A percentile compares a stretch with the other conserved stretches of the same genome.
phyloP scores from a whole-genome alignment of 2,888 invertebrate species.

The Euclidia mi region DNA sequence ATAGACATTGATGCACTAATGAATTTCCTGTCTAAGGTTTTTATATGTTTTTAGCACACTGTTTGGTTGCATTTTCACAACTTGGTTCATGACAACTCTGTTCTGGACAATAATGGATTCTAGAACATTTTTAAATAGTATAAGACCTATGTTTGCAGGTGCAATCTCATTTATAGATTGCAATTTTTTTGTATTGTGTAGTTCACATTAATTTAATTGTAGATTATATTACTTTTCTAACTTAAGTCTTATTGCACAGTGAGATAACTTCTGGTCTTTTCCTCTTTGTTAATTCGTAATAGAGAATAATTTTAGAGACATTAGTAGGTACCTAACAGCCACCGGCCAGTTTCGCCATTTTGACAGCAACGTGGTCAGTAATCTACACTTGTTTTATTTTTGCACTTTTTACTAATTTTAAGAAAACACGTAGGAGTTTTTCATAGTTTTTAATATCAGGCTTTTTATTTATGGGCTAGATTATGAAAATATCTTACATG shows the following conservation, averaged over 20 bases:
- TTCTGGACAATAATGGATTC: too few relatives aligned
- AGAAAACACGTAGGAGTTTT: background rate
- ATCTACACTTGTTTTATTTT: slow-evolving; percentile 49
- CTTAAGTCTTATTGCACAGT: slow-evolving; percentile 59
- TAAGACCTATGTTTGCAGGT: too few relatives aligned
- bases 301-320: slow-evolving; percentile 18
- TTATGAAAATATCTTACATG: background rate
- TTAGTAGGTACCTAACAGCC: slow-evolving; percentile 14
- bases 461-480: slow-evolving; percentile 1
- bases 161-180: too few relatives aligned
- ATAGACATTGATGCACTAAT: too few relatives aligned
- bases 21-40: too few relatives aligned
- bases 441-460: background rate
- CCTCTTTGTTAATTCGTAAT: slow-evolving; percentile 24
- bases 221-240: background rate
- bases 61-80: too few relatives aligned
- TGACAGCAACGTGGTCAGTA: slow-evolving; percentile 48
- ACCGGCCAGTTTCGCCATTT: slow-evolving; percentile 46
- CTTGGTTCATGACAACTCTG: too few relatives aligned
- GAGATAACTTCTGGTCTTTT: slow-evolving; percentile 57
- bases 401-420: slow-evolving; percentile 38
- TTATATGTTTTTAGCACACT: too few relatives aligned
- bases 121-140: too few relatives aligned
- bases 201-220: too few relatives aligned
- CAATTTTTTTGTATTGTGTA: background rate